These are phyloP conservation scores for Liodrosophila aerea DNA, from an alignment of 2,888 invertebrate species.

Conservation along the genomic window DNA sequence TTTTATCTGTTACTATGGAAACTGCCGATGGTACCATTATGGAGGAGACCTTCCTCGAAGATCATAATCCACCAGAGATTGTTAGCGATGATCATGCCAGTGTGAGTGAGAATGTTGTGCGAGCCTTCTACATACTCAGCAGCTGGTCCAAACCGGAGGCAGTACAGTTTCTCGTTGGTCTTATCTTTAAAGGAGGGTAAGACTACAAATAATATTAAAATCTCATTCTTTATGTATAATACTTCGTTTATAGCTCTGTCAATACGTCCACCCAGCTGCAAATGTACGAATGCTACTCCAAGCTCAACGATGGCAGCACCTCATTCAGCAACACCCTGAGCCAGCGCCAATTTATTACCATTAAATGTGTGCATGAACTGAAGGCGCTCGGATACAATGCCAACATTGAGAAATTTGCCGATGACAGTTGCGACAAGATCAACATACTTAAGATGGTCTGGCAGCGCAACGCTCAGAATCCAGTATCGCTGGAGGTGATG, in stretches of 20 bases:
- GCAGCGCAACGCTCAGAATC: conserved; percentile 79
- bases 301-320: conserved; percentile 79
- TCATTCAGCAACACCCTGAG: conserved; percentile 76
- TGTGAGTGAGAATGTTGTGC: conserved; percentile 78
- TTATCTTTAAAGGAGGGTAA: conserved; percentile 81
- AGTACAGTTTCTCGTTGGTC: conserved; percentile 77
- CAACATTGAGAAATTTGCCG: conserved; percentile 80
- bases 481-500: conserved; percentile 79
- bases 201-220: neutral
- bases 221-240: too few species aligned
- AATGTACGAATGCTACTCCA: conserved; percentile 81
- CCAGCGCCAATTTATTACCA: conserved; percentile 79
- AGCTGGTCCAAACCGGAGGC: conserved; percentile 81
- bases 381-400: conserved; percentile 81
- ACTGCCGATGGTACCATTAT: conserved; percentile 69
- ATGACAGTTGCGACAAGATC: conserved; percentile 81
- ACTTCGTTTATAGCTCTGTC: conserved; percentile 45
- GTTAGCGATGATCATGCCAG: conserved; percentile 45
- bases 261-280: conserved; percentile 81
- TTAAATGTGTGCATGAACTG: conserved; percentile 81
- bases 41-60: conserved; percentile 82
- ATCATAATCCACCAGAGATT: conserved; percentile 66
- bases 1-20: conserved; percentile 78
- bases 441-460: conserved; percentile 81
- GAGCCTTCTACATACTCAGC: conserved; percentile 81